Evolutionary conservation across 2,113 vertebrate genomes (phyloP).

Genomic region (Tor tambroides): DNA sequence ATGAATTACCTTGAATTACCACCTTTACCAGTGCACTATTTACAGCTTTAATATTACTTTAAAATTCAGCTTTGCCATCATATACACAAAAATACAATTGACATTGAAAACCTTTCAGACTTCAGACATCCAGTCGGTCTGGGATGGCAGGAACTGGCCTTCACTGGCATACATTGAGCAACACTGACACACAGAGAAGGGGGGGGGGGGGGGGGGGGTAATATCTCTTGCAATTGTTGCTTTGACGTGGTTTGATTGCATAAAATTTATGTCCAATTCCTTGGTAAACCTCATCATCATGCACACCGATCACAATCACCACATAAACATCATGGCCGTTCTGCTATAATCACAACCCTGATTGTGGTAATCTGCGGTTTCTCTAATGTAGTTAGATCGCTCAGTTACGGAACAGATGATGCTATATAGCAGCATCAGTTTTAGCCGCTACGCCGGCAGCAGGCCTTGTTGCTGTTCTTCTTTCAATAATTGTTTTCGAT

Average conservation of each 20-base stretch:
- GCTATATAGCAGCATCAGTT: not conserved
- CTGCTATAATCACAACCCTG: conserved; percentile 22
- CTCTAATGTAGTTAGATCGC: conserved; percentile 24
- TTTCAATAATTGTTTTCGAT: conserved; percentile 43
- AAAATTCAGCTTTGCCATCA: no score
- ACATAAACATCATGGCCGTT: conserved; percentile 22
- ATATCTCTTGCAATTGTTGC: not conserved
- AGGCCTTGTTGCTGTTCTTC: conserved; percentile 7
- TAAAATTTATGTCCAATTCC: conserved; percentile 6
- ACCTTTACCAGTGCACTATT: not conserved
- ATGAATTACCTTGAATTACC: not conserved
- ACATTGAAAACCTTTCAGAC: not conserved
- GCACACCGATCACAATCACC: conserved; percentile 7
- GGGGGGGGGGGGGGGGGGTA: no score
- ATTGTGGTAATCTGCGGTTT: conserved; percentile 12
- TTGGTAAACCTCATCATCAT: conserved; percentile 11
- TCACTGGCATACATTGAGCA: not conserved
- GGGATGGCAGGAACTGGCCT: not conserved
- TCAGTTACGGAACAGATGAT: conserved; percentile 4
- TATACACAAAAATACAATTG: not conserved
- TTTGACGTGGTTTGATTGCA: conserved; percentile 1
- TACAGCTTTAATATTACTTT: no score
- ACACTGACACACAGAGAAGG: not conserved
- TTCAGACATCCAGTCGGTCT: not conserved
- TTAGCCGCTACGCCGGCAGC: not conserved